Conservation (phyloP, 1,140 invertebrate species). For the Drosophila lowei region DNA sequence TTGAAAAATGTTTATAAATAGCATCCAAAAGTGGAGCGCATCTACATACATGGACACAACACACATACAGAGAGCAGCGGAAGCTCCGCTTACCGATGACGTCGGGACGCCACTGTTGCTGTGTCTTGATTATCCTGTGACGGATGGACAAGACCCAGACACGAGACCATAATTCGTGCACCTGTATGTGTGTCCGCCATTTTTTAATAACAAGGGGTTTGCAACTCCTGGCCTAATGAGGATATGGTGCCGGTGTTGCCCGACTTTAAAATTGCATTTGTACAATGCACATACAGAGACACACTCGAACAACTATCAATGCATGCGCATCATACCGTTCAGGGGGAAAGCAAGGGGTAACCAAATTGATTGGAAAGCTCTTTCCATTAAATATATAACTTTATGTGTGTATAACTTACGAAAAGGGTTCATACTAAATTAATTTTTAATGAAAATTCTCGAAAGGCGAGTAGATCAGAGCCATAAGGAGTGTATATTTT, state of each 20-base stretch:
- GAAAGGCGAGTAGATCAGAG: too few species aligned
- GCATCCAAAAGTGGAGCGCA: conserved; percentile 78
- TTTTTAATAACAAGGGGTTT: conserved; percentile 14
- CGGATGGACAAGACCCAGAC: conserved; percentile 17
- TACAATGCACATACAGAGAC: background rate
- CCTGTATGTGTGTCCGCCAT: conserved; percentile 27
- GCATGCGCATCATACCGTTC: background rate
- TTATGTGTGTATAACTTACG: too few species aligned
- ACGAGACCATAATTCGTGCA: conserved; percentile 1
- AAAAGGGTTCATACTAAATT: too few species aligned
- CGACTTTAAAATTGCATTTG: background rate
- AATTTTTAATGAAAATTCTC: too few species aligned
- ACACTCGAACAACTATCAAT: background rate
- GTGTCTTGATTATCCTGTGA: conserved; percentile 38
- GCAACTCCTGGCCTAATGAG: too few species aligned
- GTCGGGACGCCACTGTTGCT: conserved; percentile 32
- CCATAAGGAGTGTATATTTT: conserved; percentile 31
- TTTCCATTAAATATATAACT: background rate
- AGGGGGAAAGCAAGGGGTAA: background rate
- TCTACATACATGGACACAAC: conserved; percentile 23
- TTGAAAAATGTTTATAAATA: conserved; percentile 71
- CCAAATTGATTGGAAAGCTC: background rate
- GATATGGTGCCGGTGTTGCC: too few species aligned
- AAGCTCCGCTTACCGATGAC: conserved; percentile 60
- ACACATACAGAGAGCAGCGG: conserved; percentile 27